phyloP scores from a whole-genome alignment of 2,888 invertebrate genomes.

The Caenorhabditis doughertyi region DNA sequence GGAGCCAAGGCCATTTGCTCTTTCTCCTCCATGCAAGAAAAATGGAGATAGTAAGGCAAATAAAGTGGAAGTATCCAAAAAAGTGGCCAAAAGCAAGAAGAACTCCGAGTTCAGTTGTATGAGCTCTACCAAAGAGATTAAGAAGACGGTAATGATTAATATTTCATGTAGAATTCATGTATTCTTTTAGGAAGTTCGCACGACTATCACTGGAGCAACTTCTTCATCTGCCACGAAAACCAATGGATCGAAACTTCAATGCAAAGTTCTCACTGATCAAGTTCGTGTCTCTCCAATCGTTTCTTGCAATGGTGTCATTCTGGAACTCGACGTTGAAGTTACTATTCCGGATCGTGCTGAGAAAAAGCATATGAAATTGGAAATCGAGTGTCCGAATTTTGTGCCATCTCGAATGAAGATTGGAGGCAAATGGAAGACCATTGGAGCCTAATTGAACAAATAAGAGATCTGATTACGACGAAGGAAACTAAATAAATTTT shows the following conservation, averaged over 20 bases:
- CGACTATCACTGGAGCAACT: background rate
- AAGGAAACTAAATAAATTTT: background rate
- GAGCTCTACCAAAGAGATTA: conserved; percentile 5
- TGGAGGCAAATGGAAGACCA: conserved; percentile 60
- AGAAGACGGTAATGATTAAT: background rate
- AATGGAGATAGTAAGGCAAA: background rate
- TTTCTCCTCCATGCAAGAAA: conserved; percentile 30
- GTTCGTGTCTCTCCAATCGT: conserved; percentile 54
- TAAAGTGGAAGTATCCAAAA: background rate
- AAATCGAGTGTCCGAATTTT: conserved; percentile 62
- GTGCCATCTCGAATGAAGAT: conserved; percentile 49
- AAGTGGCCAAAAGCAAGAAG: background rate
- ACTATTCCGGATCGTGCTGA: conserved; percentile 19
- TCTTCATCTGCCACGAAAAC: background rate
- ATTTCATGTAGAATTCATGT: background rate
- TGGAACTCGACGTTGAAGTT: conserved; percentile 59
- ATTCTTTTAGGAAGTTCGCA: conserved; percentile 10
- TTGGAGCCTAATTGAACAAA: conserved; percentile 13
- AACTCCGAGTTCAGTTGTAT: conserved; percentile 21
- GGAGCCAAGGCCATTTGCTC: conserved; percentile 34
- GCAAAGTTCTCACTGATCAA: conserved; percentile 43
- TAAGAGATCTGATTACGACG: background rate
- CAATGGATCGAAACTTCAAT: conserved; percentile 5
- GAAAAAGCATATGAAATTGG: conserved; percentile 41
- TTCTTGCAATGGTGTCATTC: conserved; percentile 46